Evolutionary conservation across 2,113 vertebrate genomes (phyloP), one percentile per base, ranked within the genome.

Genomic region (Mobula birostris): DNA sequence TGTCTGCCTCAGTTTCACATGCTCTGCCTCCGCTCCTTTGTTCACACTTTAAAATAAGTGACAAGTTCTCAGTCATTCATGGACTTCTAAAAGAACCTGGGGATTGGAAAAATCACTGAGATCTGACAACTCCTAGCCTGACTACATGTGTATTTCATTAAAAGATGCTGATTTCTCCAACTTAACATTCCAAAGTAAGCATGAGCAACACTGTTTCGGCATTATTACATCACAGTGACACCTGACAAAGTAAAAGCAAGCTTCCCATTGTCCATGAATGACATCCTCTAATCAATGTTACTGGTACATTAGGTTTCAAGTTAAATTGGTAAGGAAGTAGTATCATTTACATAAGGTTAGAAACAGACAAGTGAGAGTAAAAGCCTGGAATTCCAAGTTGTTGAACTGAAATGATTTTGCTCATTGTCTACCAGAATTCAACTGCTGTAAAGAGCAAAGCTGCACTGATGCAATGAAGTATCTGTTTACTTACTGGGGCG

Each of bases 401-500:
- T 63, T 66, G 1, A n/a, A 66, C 15, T 32, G 29, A 58, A 63
- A 29, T 66, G 27, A 1, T 17, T 32, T 15, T 88, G 58, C 58
- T 88, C 58, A 63, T 5, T 61, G 24, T 24, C 48, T 58, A 88
- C 12, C 58, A 66, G 58, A 88, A 66, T 7, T 9, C 56, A 24
- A 32, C n/a, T 32, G 61, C 29, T 17, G n/a, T n/a, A 36, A 17
- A 66, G 0, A 66, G 15, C 29, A 90, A 66, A 32, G 15, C 7
- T 9, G 27, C 27, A 61, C 21, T 83, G 27, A 66, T 27, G 12
- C 12, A 0, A 14, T 2, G 61, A 7, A 48, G 27, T 8, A 36
- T 15, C 27, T 40, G 5, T 72, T 94, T 79, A 98, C 98, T 97
- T 95, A 99, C 98, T 99, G 98, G 7, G 97, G 98, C 5, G 97